Evolutionary conservation across 2,888 invertebrate species (phyloP).

Genomic region (Myopa testacea): DNA sequence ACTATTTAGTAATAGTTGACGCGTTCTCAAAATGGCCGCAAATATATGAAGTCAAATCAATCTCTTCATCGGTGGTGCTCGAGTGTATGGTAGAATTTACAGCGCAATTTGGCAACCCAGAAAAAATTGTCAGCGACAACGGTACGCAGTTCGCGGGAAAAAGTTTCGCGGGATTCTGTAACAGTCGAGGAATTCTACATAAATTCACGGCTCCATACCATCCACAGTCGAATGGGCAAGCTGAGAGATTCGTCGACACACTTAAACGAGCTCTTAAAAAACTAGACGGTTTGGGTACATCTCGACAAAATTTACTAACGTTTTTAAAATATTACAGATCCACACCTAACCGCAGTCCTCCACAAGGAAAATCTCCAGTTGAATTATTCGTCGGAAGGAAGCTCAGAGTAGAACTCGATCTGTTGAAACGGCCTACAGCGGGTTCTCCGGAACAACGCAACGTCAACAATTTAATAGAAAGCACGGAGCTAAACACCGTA

Average conservation of each 20-base stretch:
- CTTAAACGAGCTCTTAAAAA: too few species aligned
- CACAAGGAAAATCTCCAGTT: slow-evolving; percentile 25
- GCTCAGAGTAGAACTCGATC: not conserved
- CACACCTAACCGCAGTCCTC: slow-evolving; percentile 17
- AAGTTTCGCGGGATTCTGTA: too few species aligned
- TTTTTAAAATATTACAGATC: slow-evolving; percentile 13
- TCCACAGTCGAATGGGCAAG: slow-evolving; percentile 49
- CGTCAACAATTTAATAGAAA: slow-evolving; percentile 9
- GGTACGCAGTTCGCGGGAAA: slow-evolving; percentile 15
- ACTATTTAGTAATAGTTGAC: slow-evolving; percentile 41
- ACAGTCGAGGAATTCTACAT: too few species aligned
- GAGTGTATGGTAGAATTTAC: slow-evolving; percentile 21
- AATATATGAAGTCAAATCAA: slow-evolving; percentile 24
- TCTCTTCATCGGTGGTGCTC: slow-evolving; percentile 3
- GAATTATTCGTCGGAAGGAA: slow-evolving; percentile 34
- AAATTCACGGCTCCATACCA: slow-evolving; percentile 44
- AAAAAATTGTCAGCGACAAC: slow-evolving; percentile 39
- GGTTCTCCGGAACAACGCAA: not conserved
- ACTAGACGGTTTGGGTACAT: slow-evolving; percentile 6
- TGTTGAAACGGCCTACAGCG: not conserved
- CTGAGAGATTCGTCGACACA: slow-evolving; percentile 51
- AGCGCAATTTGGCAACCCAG: slow-evolving; percentile 38
- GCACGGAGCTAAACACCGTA: slow-evolving; percentile 20
- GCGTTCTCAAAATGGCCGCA: slow-evolving; percentile 43
- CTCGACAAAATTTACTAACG: slow-evolving; percentile 12